Conservation (phyloP, 2,797 vertebrate genomes). For the Hybognathus amarus region DNA sequence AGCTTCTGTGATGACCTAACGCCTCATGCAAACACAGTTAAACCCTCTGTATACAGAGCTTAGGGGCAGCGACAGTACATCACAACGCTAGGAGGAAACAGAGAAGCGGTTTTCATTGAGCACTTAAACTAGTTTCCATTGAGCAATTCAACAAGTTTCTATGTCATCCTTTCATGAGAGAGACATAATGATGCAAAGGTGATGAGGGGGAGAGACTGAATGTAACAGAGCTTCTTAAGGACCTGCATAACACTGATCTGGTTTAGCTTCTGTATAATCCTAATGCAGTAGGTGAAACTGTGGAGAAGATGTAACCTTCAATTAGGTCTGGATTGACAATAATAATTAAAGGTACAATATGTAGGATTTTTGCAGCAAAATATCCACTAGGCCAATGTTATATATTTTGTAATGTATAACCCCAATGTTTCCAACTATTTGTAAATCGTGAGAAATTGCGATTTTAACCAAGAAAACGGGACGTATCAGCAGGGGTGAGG, state of each 20-base stretch:
- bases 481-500: too few relatives aligned
- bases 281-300: not conserved
- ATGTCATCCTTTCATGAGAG: conserved; percentile 34
- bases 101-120: conserved; percentile 60
- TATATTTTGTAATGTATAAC: too few relatives aligned
- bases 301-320: not conserved
- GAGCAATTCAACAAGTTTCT: conserved; percentile 32
- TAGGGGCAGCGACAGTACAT: conserved; percentile 63
- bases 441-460: too few relatives aligned
- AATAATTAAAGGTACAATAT: too few relatives aligned
- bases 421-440: too few relatives aligned
- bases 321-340: not conserved
- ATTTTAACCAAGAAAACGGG: too few relatives aligned
- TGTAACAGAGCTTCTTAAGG: not conserved
- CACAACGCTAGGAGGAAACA: conserved; percentile 55
- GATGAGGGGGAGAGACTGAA: conserved; percentile 52
- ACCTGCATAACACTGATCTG: not conserved
- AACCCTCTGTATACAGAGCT: conserved; percentile 55
- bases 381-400: too few relatives aligned
- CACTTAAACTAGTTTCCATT: conserved; percentile 55
- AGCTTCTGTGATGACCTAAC: conserved; percentile 40
- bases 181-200: conserved; percentile 55
- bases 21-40: conserved; percentile 56
- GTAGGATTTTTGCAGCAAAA: too few relatives aligned
- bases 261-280: not conserved